These are phyloP conservation scores for Salvelinus fontinalis DNA, from an alignment of 2,113 vertebrate genomes.

Conservation along the genomic window DNA sequence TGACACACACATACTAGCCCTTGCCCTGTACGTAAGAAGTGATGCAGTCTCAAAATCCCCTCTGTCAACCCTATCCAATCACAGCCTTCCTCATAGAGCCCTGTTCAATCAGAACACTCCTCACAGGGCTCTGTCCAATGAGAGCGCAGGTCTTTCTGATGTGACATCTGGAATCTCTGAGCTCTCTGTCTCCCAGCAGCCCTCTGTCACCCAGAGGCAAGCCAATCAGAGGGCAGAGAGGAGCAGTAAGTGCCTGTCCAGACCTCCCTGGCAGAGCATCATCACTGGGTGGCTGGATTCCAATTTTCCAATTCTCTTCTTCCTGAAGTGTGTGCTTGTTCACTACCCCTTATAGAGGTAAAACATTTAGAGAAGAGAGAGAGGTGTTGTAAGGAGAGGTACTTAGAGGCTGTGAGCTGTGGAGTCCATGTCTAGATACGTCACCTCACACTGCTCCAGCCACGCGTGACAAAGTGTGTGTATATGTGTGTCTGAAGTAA, in stretches of 20 bases:
- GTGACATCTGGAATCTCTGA: slow-evolving; percentile 45
- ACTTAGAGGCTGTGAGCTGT: no score
- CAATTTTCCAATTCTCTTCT: neutral
- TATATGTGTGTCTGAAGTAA: slow-evolving; percentile 36
- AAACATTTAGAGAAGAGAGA: no score
- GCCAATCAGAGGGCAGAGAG: slow-evolving; percentile 48
- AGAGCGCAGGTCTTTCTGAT: slow-evolving; percentile 19
- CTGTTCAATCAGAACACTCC: slow-evolving; percentile 17
- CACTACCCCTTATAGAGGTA: neutral
- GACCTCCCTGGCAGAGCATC: slow-evolving; percentile 67
- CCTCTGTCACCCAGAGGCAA: slow-evolving; percentile 58
- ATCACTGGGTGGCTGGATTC: neutral
- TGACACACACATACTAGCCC: slow-evolving; percentile 6
- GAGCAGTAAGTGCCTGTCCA: slow-evolving; percentile 49
- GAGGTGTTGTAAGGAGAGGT: slow-evolving; percentile 48
- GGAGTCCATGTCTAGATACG: slow-evolving; percentile 55
- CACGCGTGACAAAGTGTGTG: slow-evolving; percentile 26
- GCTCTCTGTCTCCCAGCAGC: slow-evolving; percentile 41
- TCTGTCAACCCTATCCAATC: slow-evolving; percentile 31
- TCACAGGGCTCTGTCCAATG: slow-evolving; percentile 15
- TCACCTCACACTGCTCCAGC: slow-evolving; percentile 60
- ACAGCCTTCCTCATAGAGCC: slow-evolving; percentile 17
- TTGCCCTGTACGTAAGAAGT: slow-evolving; percentile 32
- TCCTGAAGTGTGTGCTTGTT: neutral
- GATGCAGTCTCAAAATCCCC: slow-evolving; percentile 19